Evolutionary conservation across 2,888 invertebrate genomes (phyloP), one percentile per base, ranked within the genome.

Genomic region (Nycteola revayana): DNA sequence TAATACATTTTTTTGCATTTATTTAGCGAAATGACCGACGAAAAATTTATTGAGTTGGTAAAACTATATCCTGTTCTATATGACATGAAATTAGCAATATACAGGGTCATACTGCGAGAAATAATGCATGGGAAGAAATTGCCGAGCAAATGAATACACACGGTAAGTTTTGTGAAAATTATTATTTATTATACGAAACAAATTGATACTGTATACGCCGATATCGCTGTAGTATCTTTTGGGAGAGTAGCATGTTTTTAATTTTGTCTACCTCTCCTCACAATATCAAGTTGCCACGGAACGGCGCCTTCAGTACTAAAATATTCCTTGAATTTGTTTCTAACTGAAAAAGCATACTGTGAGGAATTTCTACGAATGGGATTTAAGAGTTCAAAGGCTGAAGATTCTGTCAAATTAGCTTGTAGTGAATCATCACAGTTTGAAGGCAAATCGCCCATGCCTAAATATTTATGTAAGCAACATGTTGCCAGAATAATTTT

Each of bases 71-170:
- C n/a, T n/a, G n/a, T n/a, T n/a, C n/a, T n/a, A n/a, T n/a, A n/a
- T n/a, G n/a, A n/a, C n/a, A n/a, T n/a, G n/a, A n/a, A n/a, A n/a
- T n/a, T n/a, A n/a, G n/a, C n/a, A n/a, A n/a, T n/a, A n/a, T n/a
- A n/a, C n/a, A n/a, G n/a, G n/a, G n/a, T n/a, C n/a, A n/a, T n/a
- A n/a, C n/a, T n/a, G n/a, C n/a, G 32, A 41, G 32, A 28, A 28
- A 30, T 25, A 30, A 38, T 14, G 31, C 36, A 22, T 36, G 36
- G 36, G 14, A 30, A 36, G 31, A 36, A 36, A 23, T 36, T 11
- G 30, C 27, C 27, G 30, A 2, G 2, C 3, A 14, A 14, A 14
- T 14, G 14, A 14, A 14, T 14, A 14, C 5, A 5, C 5, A 2
- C 5, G 5, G 14, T 14, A 14, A 14, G 14, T 9, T 9, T 9